phyloP scores from a whole-genome alignment of 1,140 invertebrate species.

The Rhysida immarginata region DNA sequence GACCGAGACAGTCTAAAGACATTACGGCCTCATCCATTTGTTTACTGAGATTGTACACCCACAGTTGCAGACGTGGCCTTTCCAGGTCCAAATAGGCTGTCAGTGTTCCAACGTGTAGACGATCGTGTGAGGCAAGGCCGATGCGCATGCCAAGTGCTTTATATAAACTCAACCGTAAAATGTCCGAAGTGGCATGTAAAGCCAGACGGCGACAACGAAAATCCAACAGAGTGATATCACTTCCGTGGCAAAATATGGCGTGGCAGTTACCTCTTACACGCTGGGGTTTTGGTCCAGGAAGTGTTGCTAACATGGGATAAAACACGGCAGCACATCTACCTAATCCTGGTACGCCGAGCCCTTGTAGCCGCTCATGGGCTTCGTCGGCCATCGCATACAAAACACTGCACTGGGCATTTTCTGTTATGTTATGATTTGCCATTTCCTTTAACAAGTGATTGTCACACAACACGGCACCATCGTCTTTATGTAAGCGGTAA shows the following conservation, averaged over 20 bases:
- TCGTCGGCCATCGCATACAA: background rate
- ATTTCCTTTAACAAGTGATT: too few species aligned
- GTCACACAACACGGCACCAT: background rate
- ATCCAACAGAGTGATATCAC: background rate
- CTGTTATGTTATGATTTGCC: background rate
- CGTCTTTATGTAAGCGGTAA: background rate
- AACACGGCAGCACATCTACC: background rate
- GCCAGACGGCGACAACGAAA: background rate
- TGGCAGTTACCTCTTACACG: background rate
- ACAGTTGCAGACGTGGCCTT: background rate
- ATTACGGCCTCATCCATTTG: constrained; percentile 1
- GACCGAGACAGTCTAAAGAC: background rate
- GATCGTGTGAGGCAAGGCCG: background rate
- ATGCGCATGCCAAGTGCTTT: background rate
- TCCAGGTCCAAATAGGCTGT: background rate
- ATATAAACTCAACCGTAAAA: background rate
- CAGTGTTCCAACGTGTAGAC: background rate
- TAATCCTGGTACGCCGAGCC: background rate
- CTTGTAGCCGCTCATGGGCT: background rate
- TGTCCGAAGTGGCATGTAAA: background rate
- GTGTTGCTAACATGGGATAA: background rate
- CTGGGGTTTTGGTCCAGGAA: background rate
- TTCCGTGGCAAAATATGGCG: background rate
- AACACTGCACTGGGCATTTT: background rate
- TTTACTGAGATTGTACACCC: constrained; percentile 2